phyloP scores from a whole-genome alignment of 2,797 vertebrate genomes.

The Setipinna tenuifilis region DNA sequence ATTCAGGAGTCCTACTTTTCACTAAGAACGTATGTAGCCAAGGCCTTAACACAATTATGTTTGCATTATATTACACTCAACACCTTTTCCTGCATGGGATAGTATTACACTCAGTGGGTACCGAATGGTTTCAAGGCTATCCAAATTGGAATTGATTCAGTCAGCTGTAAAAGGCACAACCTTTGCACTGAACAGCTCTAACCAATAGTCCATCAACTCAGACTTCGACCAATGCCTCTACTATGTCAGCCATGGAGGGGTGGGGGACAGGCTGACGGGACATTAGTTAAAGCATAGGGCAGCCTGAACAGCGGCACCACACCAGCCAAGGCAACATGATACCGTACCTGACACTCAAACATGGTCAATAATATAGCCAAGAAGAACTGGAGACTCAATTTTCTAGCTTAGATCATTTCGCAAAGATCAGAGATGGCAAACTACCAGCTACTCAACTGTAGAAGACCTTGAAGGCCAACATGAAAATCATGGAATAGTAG shows the following conservation, averaged over 20 bases:
- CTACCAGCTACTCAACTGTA: not conserved
- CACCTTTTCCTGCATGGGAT: not conserved
- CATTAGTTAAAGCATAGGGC: conserved; percentile 16
- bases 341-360: not conserved
- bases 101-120: not conserved
- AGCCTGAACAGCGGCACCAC: conserved; percentile 1
- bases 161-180: not conserved
- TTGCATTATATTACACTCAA: not conserved
- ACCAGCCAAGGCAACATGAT: not conserved
- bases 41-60: not conserved
- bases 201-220: not conserved
- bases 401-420: not conserved
- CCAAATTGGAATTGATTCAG: not conserved
- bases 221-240: not conserved
- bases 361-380: not conserved
- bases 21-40: not conserved
- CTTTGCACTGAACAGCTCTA: not conserved
- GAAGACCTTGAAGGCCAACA: not conserved
- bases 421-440: not conserved
- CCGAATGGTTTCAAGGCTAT: not conserved
- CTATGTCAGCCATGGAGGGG: not conserved
- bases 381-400: not conserved
- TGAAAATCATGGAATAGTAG: not conserved
- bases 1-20: not conserved
- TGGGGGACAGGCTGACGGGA: not conserved